Base-by-base conservation (phyloP, 92 coral and sea anemone genomes). In the Umimayanthus kanabou region DNA sequence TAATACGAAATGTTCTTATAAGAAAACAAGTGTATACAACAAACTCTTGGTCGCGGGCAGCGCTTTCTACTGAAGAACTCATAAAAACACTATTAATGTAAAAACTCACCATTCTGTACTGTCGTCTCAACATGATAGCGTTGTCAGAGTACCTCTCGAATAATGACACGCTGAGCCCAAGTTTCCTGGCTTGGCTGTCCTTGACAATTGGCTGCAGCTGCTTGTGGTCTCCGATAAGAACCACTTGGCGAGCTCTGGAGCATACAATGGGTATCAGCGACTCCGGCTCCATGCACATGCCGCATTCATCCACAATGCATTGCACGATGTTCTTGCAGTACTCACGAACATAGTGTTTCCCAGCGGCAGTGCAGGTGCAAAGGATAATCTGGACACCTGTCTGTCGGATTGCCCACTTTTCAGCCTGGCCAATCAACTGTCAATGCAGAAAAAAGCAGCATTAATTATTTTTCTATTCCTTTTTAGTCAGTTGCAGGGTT, bases 251-350 rank as follows among this genome's bases (percentile, higher is more conserved):
- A 8, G 95, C 96, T 39, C 74, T 43, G 14, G 98, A 93, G 64
- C 91, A 91, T 93, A 94, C 50, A 89, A 95, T 89, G 1, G 96
- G 96, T 33, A 94, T 91, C 53, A 95, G 88, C 1, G 94, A 81
- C 79, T 95, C 98, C 26, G 93, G 92, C 81, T 95, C 98, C 92
- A 93, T 80, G 87, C 96, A 92, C 98, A 95, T 95, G 22, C 98
- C 98, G 73, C 95, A 91, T 86, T 94, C 98, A 88, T 95, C 98
- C 80, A 95, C 93, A 53, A 95, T 94, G 75, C 96, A 94, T 57
- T 95, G 98, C 64, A 55, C 77, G 25, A 89, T 87, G 73, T 86
- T 91, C 30, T 85, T 29, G 26, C 93, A 90, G 45, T 25, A 45
- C 16, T 9, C 13, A 6, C 6, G 29, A 53, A 95, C 88, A 8